Base-by-base conservation (phyloP, 2,888 invertebrate genomes). In the Linnaemya vulpina region DNA sequence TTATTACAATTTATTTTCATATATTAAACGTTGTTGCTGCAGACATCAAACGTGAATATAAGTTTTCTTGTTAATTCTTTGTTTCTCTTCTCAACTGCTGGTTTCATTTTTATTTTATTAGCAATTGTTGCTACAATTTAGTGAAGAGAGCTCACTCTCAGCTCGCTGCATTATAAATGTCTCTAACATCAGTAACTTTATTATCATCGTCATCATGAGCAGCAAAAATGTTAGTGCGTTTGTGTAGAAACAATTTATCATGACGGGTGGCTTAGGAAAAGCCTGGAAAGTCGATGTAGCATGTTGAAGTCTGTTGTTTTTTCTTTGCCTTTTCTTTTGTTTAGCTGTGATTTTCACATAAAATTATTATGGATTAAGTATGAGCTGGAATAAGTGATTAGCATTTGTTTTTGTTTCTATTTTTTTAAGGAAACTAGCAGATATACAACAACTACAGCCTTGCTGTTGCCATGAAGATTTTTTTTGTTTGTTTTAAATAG, bases 1-100 rank as follows among this genome's bases (percentile, higher is more conserved):
- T 38, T 3, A 30, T 30, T 51, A 49, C 35, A 68, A 85, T 83
- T 83, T 83, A 83, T 86, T 80, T 84, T 84, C 70, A 84, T 68
- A 49, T 53, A 43, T 51, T 63, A 30, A 43, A 40, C 65, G 25
- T 81, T 74, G 46, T 25, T 65, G 17, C 70, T 30, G 30, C 46
- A 38, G 49, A 15, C 35, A 30, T 51, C 51, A 17, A 58, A 58
- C 55, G 35, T 68, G 22, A 49, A 11, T 25, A 35, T 43, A 43
- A 53, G 25, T 20, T 8, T 65, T 11, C 15, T 67, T 35, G 13
- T 60, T 63, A 15, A 40, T 40, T 55, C 43, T 58, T 63, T n/a
- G 53, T 51, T 73, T 22, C 62, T 38, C 15, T 67, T 65, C 58
- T 58, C 53, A 63, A 63, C 63, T 62, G 38, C 20, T 38, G 2